Conservation (phyloP, 2,888 invertebrate species). For the Drosophila subsilvestris region DNA sequence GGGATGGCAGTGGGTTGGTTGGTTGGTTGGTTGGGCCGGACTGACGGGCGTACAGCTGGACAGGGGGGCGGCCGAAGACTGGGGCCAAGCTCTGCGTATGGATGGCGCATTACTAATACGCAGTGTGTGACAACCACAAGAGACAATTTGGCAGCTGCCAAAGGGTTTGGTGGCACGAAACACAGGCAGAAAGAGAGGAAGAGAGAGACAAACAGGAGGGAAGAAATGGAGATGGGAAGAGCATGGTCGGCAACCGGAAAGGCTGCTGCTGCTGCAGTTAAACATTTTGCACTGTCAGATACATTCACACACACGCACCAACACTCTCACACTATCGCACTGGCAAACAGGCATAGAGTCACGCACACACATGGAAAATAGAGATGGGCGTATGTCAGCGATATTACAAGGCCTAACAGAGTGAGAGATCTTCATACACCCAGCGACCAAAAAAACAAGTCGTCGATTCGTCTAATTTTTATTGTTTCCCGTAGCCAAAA, state of each 20-base stretch:
- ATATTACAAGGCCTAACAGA: not conserved
- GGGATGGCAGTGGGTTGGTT: not conserved
- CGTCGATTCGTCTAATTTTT: too few relatives aligned
- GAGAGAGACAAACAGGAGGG: not conserved
- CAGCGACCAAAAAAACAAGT: too few relatives aligned
- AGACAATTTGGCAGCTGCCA: conserved; percentile 81
- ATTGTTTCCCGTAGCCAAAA: too few relatives aligned
- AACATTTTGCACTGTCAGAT: conserved; percentile 66
- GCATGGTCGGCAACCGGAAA: conserved; percentile 49
- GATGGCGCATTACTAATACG: conserved; percentile 80
- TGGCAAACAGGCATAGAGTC: conserved; percentile 27
- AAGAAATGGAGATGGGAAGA: not conserved
- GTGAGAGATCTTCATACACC: not conserved
- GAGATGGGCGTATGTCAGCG: not conserved
- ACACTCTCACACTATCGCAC: not conserved
- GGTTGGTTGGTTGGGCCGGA: not conserved
- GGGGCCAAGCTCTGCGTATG: conserved; percentile 59
- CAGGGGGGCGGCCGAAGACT: conserved; percentile 6
- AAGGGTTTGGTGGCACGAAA: conserved; percentile 57
- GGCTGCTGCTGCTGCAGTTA: conserved; percentile 70
- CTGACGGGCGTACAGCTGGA: not conserved
- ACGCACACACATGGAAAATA: conserved; percentile 26
- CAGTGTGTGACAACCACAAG: conserved; percentile 79
- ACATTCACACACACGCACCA: conserved; percentile 16
- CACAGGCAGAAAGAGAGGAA: conserved; percentile 32